These are phyloP conservation scores for western clawed frog (Xenopus tropicalis) DNA, from an alignment of 2,113 vertebrate genomes.

Conservation along the genomic window DNA sequence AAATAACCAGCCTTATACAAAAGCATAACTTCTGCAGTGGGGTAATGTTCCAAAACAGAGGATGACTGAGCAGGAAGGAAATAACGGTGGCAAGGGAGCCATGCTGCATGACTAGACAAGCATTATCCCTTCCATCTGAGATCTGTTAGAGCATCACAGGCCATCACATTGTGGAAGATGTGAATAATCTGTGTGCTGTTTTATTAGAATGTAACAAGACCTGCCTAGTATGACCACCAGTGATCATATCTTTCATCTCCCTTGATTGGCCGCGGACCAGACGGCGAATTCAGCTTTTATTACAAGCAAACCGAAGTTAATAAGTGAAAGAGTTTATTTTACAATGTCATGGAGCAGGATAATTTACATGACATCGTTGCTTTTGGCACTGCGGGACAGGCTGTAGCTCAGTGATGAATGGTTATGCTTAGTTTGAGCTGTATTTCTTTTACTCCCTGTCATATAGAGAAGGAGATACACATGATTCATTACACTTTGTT, in stretches of 20 bases:
- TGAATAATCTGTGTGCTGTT: background rate
- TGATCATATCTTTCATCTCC: conserved; percentile 19
- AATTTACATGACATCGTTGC: conserved; percentile 35
- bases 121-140: background rate
- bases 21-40: no score
- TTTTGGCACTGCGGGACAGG: conserved; percentile 43
- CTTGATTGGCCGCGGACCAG: conserved; percentile 7
- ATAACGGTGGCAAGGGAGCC: conserved; percentile 4
- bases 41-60: no score
- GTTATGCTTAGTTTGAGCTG: conserved; percentile 43
- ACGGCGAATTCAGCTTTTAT: conserved; percentile 17
- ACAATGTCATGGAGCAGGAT: conserved; percentile 12
- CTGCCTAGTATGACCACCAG: conserved; percentile 6
- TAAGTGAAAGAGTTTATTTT: conserved; percentile 41
- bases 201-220: background rate
- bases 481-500: conserved; percentile 40
- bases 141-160: background rate
- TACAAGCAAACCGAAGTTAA: conserved; percentile 19
- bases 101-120: background rate
- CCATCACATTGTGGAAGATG: background rate
- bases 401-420: conserved; percentile 49
- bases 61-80: background rate
- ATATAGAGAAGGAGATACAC: conserved; percentile 47
- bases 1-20: no score
- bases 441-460: conserved; percentile 49